Conservation (phyloP, 2,888 invertebrate genomes). For the Nephrotoma guestfalica region DNA sequence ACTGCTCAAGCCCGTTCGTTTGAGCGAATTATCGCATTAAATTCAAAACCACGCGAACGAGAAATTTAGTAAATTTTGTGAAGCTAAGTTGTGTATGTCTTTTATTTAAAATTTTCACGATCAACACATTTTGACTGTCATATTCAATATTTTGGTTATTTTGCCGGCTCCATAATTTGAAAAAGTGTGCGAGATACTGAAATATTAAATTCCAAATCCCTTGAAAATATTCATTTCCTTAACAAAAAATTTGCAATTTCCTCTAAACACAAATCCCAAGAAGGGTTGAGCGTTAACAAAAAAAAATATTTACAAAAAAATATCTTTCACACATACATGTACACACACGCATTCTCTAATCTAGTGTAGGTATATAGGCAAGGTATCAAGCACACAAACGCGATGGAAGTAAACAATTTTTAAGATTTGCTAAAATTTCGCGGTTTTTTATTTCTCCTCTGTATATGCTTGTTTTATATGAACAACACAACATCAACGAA, state of each 20-base stretch:
- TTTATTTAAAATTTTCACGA: too few species aligned
- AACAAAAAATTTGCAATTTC: neutral
- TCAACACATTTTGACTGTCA: too few species aligned
- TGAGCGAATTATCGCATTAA: too few species aligned
- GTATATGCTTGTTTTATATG: neutral
- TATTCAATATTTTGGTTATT: too few species aligned
- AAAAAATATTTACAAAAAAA: neutral
- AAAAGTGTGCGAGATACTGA: too few species aligned
- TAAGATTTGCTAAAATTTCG: neutral
- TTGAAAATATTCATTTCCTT: neutral
- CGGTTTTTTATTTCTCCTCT: neutral
- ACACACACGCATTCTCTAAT: neutral
- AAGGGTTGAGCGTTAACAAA: neutral
- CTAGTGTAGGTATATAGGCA: neutral
- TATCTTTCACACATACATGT: neutral
- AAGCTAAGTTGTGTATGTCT: too few species aligned
- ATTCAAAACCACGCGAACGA: too few species aligned
- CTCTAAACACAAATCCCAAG: neutral
- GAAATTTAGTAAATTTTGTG: too few species aligned
- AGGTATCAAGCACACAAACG: neutral
- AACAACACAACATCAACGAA: neutral
- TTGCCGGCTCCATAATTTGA: too few species aligned
- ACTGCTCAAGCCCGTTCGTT: too few species aligned
- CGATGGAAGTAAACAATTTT: neutral
- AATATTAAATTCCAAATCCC: neutral